Conservation (phyloP, 2,888 invertebrate species). For the Harpalus rubripes region DNA sequence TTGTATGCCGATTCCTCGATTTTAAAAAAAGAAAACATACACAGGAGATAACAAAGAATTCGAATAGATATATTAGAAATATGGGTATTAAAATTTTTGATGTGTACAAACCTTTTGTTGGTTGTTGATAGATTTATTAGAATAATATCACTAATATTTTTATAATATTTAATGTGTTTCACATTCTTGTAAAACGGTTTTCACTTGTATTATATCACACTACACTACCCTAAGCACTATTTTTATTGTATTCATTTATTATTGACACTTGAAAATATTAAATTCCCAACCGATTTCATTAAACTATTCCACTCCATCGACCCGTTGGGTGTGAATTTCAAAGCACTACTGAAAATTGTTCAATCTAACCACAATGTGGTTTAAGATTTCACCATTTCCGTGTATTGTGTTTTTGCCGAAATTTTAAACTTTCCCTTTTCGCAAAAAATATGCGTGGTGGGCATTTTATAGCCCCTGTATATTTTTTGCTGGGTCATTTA, state of each 20-base stretch:
- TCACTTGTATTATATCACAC: no score
- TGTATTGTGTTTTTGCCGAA: constrained; percentile 59
- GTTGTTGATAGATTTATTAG: no score
- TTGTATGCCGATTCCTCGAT: no score
- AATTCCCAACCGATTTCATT: neutral
- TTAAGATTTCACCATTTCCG: constrained; percentile 61
- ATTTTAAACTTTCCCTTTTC: constrained; percentile 51
- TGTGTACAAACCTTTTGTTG: no score
- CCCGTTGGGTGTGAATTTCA: neutral
- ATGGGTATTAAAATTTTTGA: no score
- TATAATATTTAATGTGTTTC: no score
- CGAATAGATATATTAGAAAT: no score
- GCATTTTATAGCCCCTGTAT: constrained; percentile 47
- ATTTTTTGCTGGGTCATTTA: constrained; percentile 61
- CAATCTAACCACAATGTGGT: constrained; percentile 58
- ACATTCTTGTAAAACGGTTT: no score
- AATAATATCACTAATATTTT: no score
- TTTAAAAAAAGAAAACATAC: no score
- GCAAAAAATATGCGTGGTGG: constrained; percentile 46
- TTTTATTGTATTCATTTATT: neutral
- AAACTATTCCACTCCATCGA: neutral
- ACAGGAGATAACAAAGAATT: no score
- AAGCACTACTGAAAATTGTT: neutral
- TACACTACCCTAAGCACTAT: neutral
- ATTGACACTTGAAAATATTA: neutral